phyloP scores from a whole-genome alignment of 2,113 vertebrate species.

The Oophaga pumilio region DNA sequence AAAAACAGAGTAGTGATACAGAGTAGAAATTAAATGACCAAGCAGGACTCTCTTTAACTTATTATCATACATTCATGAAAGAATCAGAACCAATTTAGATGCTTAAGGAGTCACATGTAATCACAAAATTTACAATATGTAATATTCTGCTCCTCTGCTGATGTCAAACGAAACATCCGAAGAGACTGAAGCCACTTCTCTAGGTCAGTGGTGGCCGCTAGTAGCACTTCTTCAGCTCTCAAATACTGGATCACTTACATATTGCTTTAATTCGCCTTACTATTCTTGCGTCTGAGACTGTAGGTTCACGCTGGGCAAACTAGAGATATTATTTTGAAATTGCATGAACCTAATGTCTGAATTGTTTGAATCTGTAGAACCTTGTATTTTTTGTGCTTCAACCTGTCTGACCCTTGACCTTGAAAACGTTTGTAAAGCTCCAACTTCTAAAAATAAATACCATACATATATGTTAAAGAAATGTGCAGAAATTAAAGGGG shows the following conservation, averaged over 20 bases:
- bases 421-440: no score
- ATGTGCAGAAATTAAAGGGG: no score
- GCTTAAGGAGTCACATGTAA: not conserved
- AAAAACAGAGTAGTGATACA: not conserved
- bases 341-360: no score
- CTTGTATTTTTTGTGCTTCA: no score
- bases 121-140: not conserved
- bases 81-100: not conserved
- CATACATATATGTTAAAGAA: no score
- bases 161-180: not conserved
- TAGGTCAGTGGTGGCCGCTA: not conserved
- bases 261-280: not conserved
- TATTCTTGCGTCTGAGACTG: not conserved
- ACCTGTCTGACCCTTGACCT: no score
- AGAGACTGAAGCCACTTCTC: not conserved
- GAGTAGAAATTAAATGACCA: constrained; percentile 24
- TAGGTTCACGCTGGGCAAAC: not conserved
- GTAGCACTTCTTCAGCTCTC: not conserved
- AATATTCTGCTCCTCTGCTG: not conserved
- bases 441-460: no score
- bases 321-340: not conserved
- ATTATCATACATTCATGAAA: not conserved
- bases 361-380: no score
- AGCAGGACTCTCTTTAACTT: constrained; percentile 12
- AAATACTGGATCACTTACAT: not conserved